These are phyloP conservation scores for Phoenicopterus ruber DNA, from an alignment of 2,113 vertebrate species.

Conservation along the genomic window DNA sequence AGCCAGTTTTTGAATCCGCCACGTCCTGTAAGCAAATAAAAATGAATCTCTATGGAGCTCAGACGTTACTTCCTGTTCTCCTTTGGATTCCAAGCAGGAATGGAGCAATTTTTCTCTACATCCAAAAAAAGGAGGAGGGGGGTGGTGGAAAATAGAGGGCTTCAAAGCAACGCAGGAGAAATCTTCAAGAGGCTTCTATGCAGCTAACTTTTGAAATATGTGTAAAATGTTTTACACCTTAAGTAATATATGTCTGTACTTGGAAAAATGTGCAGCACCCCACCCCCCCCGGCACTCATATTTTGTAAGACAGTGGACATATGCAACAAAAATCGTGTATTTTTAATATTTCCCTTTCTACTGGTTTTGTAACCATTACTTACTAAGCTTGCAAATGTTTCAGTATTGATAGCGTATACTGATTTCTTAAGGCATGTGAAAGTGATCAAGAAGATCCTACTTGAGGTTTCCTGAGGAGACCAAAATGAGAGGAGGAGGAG, in stretches of 20 bases:
- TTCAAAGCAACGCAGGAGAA: constrained; percentile 3
- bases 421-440: not conserved
- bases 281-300: accelerated
- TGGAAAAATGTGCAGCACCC: not conserved
- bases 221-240: not conserved
- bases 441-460: not conserved
- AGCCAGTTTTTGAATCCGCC: constrained; percentile 79
- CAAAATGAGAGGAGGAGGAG: not conserved
- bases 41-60: constrained; percentile 76
- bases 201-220: not conserved
- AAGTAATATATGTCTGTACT: not conserved
- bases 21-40: constrained; percentile 80
- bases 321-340: too few species aligned
- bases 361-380: not conserved
- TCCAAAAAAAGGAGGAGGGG: not conserved
- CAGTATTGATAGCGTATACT: accelerated
- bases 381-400: not conserved
- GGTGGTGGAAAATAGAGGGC: not conserved
- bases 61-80: constrained; percentile 80
- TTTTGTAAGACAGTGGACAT: not conserved
- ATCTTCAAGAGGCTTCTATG: not conserved
- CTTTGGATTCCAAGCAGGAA: constrained; percentile 71
- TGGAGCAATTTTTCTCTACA: constrained; percentile 65
- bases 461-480: not conserved
- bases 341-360: not conserved